Conservation (phyloP, 1,140 invertebrate genomes). For the Drosophila simulans region DNA sequence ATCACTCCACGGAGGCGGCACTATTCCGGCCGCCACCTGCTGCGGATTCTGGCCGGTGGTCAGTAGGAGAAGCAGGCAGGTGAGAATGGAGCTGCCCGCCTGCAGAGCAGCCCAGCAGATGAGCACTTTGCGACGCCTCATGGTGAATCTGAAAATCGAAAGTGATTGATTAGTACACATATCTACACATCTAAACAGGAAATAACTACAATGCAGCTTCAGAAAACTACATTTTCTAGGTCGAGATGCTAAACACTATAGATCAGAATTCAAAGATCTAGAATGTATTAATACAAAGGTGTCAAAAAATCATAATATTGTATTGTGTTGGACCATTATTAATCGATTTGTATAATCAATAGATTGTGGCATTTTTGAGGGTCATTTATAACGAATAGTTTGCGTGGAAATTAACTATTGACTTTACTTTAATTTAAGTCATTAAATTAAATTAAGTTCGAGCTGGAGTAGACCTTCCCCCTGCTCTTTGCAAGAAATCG, state of each 20-base stretch:
- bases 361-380: not conserved
- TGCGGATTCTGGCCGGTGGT: slow-evolving; percentile 25
- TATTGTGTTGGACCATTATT: not conserved
- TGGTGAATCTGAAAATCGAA: slow-evolving; percentile 9
- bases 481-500: not conserved
- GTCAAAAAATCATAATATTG: not conserved
- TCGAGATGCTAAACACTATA: too few species aligned
- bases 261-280: too few species aligned
- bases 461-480: not conserved
- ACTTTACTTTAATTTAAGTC: slow-evolving; percentile 1
- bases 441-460: slow-evolving; percentile 19
- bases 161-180: not conserved
- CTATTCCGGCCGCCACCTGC: slow-evolving; percentile 86
- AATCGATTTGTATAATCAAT: not conserved
- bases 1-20: slow-evolving; percentile 93
- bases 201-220: too few species aligned
- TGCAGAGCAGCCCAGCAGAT: slow-evolving; percentile 72
- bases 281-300: not conserved
- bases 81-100: slow-evolving; percentile 59
- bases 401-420: not conserved
- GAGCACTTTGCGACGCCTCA: slow-evolving; percentile 72
- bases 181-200: too few species aligned
- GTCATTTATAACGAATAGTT: slow-evolving; percentile 2
- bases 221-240: too few species aligned
- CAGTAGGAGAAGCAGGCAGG: slow-evolving; percentile 59